Evolutionary conservation across 2,888 invertebrate species (phyloP).

Genomic region (Spisula solida): DNA sequence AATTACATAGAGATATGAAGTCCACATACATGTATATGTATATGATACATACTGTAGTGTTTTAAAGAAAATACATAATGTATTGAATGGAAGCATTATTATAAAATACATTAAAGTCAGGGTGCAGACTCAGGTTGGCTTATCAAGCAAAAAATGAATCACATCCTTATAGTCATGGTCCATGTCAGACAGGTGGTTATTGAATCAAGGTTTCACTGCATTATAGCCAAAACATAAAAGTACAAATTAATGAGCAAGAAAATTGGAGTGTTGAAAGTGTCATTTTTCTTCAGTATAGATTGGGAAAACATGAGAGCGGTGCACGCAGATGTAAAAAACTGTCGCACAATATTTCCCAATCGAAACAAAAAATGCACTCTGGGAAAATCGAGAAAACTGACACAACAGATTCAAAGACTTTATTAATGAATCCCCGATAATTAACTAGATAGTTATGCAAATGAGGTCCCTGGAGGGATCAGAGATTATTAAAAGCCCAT

Average conservation of each 20-base stretch:
- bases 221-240: background rate
- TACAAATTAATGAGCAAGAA: background rate
- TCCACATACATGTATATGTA: no score
- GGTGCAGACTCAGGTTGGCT: no score
- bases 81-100: no score
- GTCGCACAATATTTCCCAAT: background rate
- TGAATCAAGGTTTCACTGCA: background rate
- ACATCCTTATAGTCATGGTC: background rate
- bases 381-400: slow-evolving; percentile 12
- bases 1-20: no score
- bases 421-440: slow-evolving; percentile 38
- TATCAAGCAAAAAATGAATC: no score
- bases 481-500: slow-evolving; percentile 25
- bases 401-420: slow-evolving; percentile 27
- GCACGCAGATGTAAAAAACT: slow-evolving; percentile 1
- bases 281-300: background rate
- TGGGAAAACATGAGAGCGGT: background rate
- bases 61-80: no score
- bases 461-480: slow-evolving; percentile 28
- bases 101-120: no score
- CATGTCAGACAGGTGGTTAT: background rate
- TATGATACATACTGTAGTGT: no score
- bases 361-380: background rate
- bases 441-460: slow-evolving; percentile 42
- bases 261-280: background rate